Evolutionary conservation across 2,113 vertebrate species (phyloP).

Genomic region (Peromyscus leucopus): DNA sequence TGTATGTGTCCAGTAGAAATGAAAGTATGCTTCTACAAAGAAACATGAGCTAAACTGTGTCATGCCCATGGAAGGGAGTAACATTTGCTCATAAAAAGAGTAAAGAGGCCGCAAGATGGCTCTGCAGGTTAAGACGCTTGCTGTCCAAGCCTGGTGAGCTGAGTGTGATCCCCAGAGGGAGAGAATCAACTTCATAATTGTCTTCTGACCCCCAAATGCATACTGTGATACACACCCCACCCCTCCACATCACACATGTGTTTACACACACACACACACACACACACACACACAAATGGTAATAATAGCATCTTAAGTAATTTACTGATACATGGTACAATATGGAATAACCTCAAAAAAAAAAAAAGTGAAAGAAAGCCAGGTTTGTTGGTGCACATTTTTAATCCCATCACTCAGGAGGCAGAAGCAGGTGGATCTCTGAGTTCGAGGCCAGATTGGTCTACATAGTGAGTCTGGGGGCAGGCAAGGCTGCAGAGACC

Average conservation of each 20-base stretch:
- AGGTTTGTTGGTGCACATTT: neutral
- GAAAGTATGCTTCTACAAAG: neutral
- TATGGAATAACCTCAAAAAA: neutral
- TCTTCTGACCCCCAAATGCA: neutral
- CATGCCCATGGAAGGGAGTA: neutral
- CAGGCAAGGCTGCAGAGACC: neutral
- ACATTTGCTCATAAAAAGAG: neutral
- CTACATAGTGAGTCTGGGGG: neutral
- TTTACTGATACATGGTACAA: neutral
- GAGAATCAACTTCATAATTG: neutral
- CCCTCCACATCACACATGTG: neutral
- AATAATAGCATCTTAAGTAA: neutral
- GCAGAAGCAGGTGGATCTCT: neutral
- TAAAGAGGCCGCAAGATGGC: neutral
- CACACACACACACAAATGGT: too few relatives aligned
- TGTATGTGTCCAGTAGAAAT: neutral
- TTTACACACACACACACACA: too few relatives aligned
- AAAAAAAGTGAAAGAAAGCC: neutral
- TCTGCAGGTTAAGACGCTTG: neutral
- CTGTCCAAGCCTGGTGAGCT: neutral
- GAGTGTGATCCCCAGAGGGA: neutral
- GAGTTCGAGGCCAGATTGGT: neutral
- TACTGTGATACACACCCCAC: neutral
- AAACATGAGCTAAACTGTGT: neutral
- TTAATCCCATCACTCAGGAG: neutral